Evolutionary conservation across 2,888 invertebrate genomes (phyloP), one percentile per base, ranked within the genome.

Genomic region (Cyclophora albipunctata): DNA sequence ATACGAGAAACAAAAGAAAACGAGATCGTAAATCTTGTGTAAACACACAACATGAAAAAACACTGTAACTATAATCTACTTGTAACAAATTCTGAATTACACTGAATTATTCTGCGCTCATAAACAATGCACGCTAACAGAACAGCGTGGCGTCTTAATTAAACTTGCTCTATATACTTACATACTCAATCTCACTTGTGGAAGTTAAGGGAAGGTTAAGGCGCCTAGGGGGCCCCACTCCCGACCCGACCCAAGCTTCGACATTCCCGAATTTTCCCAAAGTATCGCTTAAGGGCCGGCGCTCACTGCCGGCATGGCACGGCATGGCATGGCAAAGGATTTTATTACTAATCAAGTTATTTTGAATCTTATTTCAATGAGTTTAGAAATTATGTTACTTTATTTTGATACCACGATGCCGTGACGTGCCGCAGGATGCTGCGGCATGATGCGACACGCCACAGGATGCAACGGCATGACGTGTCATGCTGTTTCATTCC

Each of bases 251-350:
- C 59, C 66, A 2, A 4, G 4, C 61, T 69, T 68, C 59, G 65
- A 71, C 78, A 75, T 78, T 80, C 79, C 79, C 82, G 73, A 84
- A 82, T 81, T 81, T 78, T 75, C 81, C 77, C 72, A 79, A 81
- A 86, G 85, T 87, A 86, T 82, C 84, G 80, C 77, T 82, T 82
- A n/a, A n/a, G n/a, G n/a, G n/a, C n/a, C n/a, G n/a, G n/a, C n/a
- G n/a, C n/a, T n/a, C n/a, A n/a, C n/a, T n/a, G n/a, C n/a, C n/a
- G n/a, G n/a, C n/a, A n/a, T n/a, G n/a, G n/a, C n/a, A n/a, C n/a
- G n/a, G n/a, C n/a, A n/a, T n/a, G n/a, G n/a, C n/a, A n/a, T n/a
- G n/a, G n/a, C n/a, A n/a, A n/a, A n/a, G n/a, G n/a, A n/a, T n/a
- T n/a, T n/a, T n/a, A n/a, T n/a, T n/a, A n/a, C n/a, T n/a, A n/a